A percentile compares a stretch with the other conserved stretches of the same genome.
These are phyloP conservation scores for Prunella strophiata DNA, from an alignment of 2,797 vertebrate genomes.

Conservation along the genomic window DNA sequence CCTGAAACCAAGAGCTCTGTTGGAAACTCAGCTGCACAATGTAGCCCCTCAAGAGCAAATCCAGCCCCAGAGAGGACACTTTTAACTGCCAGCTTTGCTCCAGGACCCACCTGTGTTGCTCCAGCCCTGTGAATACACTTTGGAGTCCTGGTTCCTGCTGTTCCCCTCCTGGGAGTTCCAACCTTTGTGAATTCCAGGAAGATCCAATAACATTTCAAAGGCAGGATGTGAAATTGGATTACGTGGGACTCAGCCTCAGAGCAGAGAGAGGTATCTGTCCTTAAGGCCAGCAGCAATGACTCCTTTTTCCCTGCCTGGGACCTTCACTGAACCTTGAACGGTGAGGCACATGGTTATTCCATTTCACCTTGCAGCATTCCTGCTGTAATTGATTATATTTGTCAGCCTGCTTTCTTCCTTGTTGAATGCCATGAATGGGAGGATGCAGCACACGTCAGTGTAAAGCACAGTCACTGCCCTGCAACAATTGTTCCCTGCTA, in stretches of 20 bases:
- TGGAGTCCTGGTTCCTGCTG: background rate
- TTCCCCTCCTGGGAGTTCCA: background rate
- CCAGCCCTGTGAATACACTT: background rate
- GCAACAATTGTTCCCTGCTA: background rate
- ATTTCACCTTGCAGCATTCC: constrained; percentile 43
- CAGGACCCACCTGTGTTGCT: background rate
- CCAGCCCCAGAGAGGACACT: background rate
- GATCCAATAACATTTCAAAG: constrained; percentile 38
- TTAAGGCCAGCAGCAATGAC: constrained; percentile 17
- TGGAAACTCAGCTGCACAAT: background rate
- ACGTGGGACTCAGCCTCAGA: background rate
- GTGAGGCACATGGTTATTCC: constrained; percentile 3
- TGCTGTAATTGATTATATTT: constrained; percentile 40
- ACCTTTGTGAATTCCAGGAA: constrained; percentile 25
- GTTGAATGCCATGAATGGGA: background rate
- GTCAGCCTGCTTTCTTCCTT: background rate
- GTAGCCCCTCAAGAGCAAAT: background rate
- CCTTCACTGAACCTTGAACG: constrained; percentile 28
- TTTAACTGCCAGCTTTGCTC: background rate
- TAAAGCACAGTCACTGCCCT: background rate
- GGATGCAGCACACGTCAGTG: background rate
- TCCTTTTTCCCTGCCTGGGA: constrained; percentile 6
- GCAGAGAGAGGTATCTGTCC: background rate
- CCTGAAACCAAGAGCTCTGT: background rate
- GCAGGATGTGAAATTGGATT: constrained; percentile 63